Percentiles rank a stretch among this genome's conserved stretches.
Conservation (phyloP, 2,113 vertebrate species). For the Rana temporaria region DNA sequence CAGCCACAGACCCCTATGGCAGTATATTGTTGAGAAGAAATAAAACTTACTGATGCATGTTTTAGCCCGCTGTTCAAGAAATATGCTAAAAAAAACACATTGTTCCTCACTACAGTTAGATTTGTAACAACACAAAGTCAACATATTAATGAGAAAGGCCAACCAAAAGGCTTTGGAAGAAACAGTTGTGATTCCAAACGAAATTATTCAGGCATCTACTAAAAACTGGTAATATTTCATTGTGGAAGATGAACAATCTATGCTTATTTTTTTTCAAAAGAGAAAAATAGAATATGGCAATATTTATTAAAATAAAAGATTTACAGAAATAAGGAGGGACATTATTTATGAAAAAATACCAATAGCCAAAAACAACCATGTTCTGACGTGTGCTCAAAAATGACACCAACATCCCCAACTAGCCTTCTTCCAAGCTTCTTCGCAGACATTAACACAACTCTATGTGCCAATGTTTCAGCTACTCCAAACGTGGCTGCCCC, state of each 20-base stretch:
- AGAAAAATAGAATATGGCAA: neutral
- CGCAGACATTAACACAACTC: conserved; percentile 36
- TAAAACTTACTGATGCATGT: neutral
- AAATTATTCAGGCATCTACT: neutral
- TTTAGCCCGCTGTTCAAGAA: no score
- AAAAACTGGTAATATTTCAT: no score
- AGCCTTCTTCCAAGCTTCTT: conserved; percentile 32
- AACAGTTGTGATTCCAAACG: neutral
- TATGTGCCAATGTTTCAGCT: conserved; percentile 37
- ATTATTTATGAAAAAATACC: neutral
- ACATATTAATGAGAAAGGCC: neutral
- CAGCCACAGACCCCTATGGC: neutral
- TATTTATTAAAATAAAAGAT: neutral
- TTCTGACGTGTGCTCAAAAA: conserved; percentile 15
- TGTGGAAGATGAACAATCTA: no score
- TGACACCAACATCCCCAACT: conserved; percentile 54
- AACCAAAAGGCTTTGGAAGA: neutral
- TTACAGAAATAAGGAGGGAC: neutral
- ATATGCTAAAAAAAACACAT: no score
- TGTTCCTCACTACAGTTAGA: no score
- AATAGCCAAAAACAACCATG: neutral
- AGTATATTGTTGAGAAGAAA: neutral
- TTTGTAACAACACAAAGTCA: no score
- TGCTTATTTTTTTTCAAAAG: no score
- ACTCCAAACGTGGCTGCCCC: conserved; percentile 19